Evolutionary conservation across 2,797 vertebrate species (phyloP).

Genomic region (Chiroxiphia lanceolata): DNA sequence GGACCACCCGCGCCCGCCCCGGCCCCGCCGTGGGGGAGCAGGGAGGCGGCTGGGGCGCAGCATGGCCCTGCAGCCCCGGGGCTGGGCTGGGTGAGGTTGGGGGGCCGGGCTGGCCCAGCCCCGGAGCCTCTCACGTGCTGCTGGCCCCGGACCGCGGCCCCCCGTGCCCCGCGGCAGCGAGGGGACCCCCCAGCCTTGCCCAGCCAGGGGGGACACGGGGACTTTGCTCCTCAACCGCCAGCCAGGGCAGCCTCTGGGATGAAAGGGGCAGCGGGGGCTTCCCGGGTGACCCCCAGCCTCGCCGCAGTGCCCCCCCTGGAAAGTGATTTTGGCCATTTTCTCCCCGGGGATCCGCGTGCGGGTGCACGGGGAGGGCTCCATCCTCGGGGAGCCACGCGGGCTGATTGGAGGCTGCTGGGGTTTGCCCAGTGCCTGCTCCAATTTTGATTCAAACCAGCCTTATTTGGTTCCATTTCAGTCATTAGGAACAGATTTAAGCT

Average conservation of each 20-base stretch:
- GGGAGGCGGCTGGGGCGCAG: background rate
- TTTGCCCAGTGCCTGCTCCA: conserved; percentile 48
- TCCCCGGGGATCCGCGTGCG: background rate
- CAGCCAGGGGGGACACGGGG: rapidly evolving
- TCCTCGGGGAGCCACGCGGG: background rate
- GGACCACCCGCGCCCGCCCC: background rate
- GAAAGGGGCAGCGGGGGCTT: background rate
- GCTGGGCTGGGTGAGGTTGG: background rate
- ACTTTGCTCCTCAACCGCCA: background rate
- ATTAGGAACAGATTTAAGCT: conserved; percentile 68
- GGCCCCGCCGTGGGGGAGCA: background rate
- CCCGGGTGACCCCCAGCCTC: background rate
- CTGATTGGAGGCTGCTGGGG: conserved; percentile 39
- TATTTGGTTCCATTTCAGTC: conserved; percentile 57
- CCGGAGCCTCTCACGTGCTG: background rate
- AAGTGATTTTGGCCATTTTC: background rate
- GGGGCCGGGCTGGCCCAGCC: background rate
- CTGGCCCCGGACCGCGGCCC: background rate
- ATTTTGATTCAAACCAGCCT: conserved; percentile 55
- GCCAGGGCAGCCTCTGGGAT: background rate
- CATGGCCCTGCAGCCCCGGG: background rate
- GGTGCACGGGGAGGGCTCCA: background rate
- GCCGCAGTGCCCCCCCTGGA: background rate
- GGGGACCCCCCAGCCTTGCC: background rate
- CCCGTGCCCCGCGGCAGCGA: background rate